phyloP scores from a whole-genome alignment of 1,140 invertebrate species.

The Aradophagus sp. region DNA sequence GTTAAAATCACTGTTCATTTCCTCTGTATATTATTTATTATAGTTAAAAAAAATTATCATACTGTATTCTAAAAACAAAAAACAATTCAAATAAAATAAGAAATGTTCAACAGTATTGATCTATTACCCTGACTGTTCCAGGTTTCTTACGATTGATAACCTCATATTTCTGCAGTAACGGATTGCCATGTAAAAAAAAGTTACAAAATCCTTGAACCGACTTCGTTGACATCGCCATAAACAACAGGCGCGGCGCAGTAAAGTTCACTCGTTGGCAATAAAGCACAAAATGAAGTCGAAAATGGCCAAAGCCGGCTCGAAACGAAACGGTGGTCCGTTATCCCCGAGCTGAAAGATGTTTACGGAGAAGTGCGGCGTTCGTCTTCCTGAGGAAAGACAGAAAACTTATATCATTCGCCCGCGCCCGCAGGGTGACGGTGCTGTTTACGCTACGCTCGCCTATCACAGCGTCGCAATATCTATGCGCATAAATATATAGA shows the following conservation, averaged over 20 bases:
- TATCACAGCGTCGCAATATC: conserved; percentile 58
- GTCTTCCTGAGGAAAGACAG: conserved; percentile 23
- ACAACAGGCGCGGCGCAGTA: conserved; percentile 19
- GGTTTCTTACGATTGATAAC: too few relatives aligned
- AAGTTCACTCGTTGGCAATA: conserved; percentile 13
- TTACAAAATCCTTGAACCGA: too few relatives aligned
- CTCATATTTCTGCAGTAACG: too few relatives aligned
- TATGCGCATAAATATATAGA: conserved; percentile 60
- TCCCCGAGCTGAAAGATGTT: conserved; percentile 23
- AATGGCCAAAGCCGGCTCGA: conserved; percentile 18
- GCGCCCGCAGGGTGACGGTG: conserved; percentile 33
- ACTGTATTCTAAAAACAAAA: too few relatives aligned
- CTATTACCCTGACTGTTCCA: too few relatives aligned
- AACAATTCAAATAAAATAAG: too few relatives aligned
- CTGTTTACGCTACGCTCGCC: conserved; percentile 52
- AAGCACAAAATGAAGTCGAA: conserved; percentile 26
- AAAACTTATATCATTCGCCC: conserved; percentile 52
- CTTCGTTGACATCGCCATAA: conserved; percentile 2
- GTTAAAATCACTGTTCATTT: too few relatives aligned
- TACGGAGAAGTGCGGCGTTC: conserved; percentile 37
- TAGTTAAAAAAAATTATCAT: too few relatives aligned
- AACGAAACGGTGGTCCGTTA: conserved; percentile 28
- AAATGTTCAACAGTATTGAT: too few relatives aligned
- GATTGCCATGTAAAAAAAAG: too few relatives aligned
- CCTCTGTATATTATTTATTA: too few relatives aligned